These are phyloP conservation scores for Chamaea fasciata DNA, from an alignment of 2,113 vertebrate species.

Conservation along the genomic window DNA sequence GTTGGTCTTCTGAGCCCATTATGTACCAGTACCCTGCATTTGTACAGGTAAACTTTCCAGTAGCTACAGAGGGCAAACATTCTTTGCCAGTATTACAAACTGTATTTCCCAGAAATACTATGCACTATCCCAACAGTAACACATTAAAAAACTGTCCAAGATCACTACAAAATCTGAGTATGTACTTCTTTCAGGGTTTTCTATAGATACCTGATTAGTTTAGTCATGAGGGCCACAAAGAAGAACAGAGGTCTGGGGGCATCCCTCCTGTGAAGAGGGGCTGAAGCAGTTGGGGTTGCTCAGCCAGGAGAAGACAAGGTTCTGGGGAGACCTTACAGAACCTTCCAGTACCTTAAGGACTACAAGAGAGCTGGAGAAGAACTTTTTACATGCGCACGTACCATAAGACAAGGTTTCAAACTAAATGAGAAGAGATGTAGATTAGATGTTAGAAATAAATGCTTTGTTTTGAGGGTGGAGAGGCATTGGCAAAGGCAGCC, in stretches of 20 bases:
- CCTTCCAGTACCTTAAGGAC: neutral
- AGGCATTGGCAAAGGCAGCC: neutral
- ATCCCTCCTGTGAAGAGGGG: neutral
- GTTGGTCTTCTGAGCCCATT: neutral
- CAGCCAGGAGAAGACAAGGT: neutral
- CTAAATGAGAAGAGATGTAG: neutral
- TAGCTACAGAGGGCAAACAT: accelerated
- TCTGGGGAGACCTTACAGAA: neutral
- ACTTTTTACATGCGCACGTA: neutral
- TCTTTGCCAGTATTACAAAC: neutral
- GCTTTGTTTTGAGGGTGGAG: accelerated
- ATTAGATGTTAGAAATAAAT: neutral
- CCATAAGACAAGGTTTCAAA: neutral
- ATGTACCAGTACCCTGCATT: neutral
- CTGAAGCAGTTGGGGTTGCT: neutral
- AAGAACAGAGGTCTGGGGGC: neutral
- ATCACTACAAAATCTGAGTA: neutral
- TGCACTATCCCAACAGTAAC: neutral
- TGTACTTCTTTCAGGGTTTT: neutral
- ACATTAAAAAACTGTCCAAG: neutral
- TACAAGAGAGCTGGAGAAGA: neutral
- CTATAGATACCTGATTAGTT: neutral
- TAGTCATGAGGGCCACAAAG: neutral
- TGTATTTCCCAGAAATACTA: neutral
- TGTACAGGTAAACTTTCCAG: neutral